Base-by-base conservation (phyloP, 2,888 invertebrate species). In the Abrostola triplasia region DNA sequence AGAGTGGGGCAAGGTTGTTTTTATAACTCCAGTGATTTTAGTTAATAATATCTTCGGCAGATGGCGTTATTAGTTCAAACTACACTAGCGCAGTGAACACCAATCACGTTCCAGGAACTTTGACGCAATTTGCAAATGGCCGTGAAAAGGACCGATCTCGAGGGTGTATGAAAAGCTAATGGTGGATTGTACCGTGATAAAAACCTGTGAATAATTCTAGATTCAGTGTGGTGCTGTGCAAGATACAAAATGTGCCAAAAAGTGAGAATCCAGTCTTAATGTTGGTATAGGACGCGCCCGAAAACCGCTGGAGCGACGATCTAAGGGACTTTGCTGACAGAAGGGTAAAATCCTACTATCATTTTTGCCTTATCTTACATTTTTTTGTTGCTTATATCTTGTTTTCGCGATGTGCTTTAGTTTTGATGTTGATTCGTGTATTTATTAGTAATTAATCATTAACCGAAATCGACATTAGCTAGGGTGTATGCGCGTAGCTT, bases 71-170 rank as follows among this genome's bases (percentile, higher is more conserved):
- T 53, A 70, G 64, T 70, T 71, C 79, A 80, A 85, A 90, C 87
- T 86, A 87, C 84, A 89, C 86, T 88, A 90, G 92, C 92, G 90
- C 89, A 89, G 85, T 86, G 85, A 83, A 82, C 79, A 87, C 95
- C 95, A 95, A 95, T 95, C 91, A 90, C 84, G 85, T 86, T 87
- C 78, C 84, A 89, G 89, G 87, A 89, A 90, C 89, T 95, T 95
- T 94, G 94, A 94, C 94, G 94, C 94, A 95, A 95, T 95, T 95
- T 95, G 95, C 95, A 95, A 95, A 95, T 95, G 95, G 95, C 94
- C 94, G 95, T 93, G 92, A 92, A 92, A 91, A 93, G 93, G 92
- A 92, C 91, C 79, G 92, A 90, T 88, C 91, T 92, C 90, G 88
- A 93, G 89, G 91, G 91, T 93, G 90, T 92, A 90, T 90, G 92